A percentile compares a stretch with the other conserved stretches of the same genome.
phyloP scores from a whole-genome alignment of 64 coral and sea anemone genomes.

The Cladopsammia gracilis region DNA sequence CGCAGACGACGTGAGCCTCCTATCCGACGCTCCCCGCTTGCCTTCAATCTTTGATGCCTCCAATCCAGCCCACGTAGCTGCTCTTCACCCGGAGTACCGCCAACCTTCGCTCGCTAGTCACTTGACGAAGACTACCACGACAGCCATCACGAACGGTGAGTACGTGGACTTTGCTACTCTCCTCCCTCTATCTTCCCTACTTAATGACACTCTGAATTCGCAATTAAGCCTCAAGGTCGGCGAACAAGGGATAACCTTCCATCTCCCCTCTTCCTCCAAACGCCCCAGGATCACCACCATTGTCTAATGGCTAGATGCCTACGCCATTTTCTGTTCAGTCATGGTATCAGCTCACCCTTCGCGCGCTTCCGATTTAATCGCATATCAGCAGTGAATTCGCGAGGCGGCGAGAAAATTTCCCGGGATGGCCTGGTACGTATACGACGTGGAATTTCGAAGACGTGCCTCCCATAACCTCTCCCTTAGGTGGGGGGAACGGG shows the following conservation, averaged over 20 bases:
- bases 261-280: no score
- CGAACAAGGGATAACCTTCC: neutral
- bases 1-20: neutral
- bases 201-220: neutral
- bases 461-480: neutral
- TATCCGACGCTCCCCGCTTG: no score
- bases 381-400: neutral
- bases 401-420: neutral
- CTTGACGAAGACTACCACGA: neutral
- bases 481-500: neutral
- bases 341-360: neutral
- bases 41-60: neutral
- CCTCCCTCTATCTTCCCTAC: neutral
- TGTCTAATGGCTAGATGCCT: neutral
- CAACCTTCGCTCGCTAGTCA: neutral
- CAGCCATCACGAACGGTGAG: neutral
- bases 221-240: neutral
- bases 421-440: neutral
- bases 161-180: slow-evolving; percentile 1
- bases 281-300: no score
- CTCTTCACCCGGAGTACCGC: neutral
- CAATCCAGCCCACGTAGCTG: neutral
- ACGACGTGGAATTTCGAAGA: neutral
- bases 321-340: neutral
- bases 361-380: neutral